A percentile compares a stretch with the other conserved stretches of the same genome.
phyloP scores from a whole-genome alignment of 2,113 vertebrate species.

The Neodon shergylaensis region DNA sequence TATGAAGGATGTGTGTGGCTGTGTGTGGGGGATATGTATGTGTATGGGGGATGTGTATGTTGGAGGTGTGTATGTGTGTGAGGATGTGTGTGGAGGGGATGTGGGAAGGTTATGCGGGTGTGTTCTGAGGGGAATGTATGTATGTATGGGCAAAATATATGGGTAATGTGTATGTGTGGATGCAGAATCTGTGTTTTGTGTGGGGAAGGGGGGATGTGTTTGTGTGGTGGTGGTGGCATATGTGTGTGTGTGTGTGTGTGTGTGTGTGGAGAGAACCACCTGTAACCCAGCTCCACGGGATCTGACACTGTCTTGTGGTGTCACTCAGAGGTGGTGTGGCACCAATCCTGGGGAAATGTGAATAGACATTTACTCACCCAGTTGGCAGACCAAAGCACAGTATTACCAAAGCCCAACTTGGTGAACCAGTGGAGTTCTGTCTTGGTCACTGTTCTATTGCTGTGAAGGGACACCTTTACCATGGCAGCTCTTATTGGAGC shows the following conservation, averaged over 20 bases:
- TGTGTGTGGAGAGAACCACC: neutral
- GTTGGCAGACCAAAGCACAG: neutral
- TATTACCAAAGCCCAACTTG: neutral
- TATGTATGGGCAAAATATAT: neutral
- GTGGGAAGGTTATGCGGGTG: too few species aligned
- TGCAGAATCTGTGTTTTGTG: neutral
- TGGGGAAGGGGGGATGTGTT: neutral
- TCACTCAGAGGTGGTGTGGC: neutral
- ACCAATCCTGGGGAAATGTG: neutral
- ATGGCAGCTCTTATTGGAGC: neutral
- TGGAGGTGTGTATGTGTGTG: neutral
- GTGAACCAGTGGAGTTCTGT: neutral
- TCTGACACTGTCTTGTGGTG: neutral
- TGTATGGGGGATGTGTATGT: neutral
- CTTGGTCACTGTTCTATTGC: neutral
- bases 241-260: neutral
- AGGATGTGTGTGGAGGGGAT: neutral
- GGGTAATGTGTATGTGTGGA: neutral
- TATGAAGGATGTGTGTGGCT: neutral
- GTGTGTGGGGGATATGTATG: neutral
- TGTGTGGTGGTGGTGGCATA: neutral
- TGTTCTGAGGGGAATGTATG: too few species aligned
- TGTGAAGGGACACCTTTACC: neutral
- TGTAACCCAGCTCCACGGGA: neutral
- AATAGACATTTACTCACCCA: neutral